Conservation (phyloP, 2,888 invertebrate genomes). For the Teinopalpus imperialis region DNA sequence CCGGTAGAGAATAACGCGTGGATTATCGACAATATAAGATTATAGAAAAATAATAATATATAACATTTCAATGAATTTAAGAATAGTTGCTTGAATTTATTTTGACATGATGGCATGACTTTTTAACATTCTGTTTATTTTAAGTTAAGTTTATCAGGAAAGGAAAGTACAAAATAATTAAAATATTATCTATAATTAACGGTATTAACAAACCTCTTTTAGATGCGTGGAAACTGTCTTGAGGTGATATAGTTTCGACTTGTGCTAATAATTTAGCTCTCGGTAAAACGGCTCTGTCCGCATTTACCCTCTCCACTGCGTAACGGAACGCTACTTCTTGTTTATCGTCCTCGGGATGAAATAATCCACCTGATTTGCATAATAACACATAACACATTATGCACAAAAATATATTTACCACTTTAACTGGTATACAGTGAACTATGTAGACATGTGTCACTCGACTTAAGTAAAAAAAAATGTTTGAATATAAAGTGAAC, state of each 20-base stretch:
- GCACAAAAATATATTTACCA: too few relatives aligned
- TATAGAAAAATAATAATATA: too few relatives aligned
- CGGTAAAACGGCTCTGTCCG: slow-evolving; percentile 90
- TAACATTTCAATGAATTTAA: too few relatives aligned
- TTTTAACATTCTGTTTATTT: too few relatives aligned
- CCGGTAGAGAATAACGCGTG: too few relatives aligned
- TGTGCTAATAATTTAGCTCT: slow-evolving; percentile 94
- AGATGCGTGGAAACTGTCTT: slow-evolving; percentile 96
- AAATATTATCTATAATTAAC: slow-evolving; percentile 12
- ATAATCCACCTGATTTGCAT: slow-evolving; percentile 87
- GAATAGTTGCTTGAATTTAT: too few relatives aligned
- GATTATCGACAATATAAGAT: too few relatives aligned
- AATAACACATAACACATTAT: slow-evolving; percentile 6
- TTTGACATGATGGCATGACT: too few relatives aligned
- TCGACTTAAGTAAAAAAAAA: too few relatives aligned
- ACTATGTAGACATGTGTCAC: too few relatives aligned
- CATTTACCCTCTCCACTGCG: slow-evolving; percentile 95
- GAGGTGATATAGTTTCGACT: slow-evolving; percentile 93
- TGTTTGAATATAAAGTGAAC: too few relatives aligned
- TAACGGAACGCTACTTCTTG: slow-evolving; percentile 96
- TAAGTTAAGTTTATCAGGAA: not conserved
- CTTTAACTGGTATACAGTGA: too few relatives aligned
- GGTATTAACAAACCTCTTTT: slow-evolving; percentile 88
- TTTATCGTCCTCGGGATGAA: slow-evolving; percentile 93
- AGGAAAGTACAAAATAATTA: slow-evolving; percentile 8